Conservation (phyloP, 2,113 vertebrate genomes). For the Nothobranchius kuhntae region DNA sequence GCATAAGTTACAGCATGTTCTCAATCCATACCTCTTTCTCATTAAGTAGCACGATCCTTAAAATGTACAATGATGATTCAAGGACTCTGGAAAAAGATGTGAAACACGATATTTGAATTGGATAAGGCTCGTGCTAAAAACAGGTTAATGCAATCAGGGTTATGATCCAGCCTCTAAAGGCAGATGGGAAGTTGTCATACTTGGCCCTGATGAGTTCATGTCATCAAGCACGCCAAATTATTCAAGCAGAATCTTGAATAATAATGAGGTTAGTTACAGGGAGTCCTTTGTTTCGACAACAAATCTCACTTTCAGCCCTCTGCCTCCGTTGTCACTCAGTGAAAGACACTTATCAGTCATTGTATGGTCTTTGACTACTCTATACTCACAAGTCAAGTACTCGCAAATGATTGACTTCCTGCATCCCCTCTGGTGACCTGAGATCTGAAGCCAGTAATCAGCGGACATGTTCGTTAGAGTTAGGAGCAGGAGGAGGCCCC, state of each 20-base stretch:
- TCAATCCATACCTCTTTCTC: constrained; percentile 26
- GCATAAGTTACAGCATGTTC: constrained; percentile 66
- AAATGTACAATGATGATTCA: constrained; percentile 34
- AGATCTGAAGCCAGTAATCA: constrained; percentile 46
- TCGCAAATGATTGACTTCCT: constrained; percentile 74
- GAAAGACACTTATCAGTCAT: constrained; percentile 60
- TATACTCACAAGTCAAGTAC: constrained; percentile 43
- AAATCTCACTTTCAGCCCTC: constrained; percentile 43
- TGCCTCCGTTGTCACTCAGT: constrained; percentile 46
- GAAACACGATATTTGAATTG: constrained; percentile 3
- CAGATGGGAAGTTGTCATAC: constrained; percentile 28
- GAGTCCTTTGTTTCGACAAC: constrained; percentile 54
- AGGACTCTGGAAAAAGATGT: constrained; percentile 37
- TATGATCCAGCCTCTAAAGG: constrained; percentile 8
- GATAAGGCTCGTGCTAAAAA: background rate
- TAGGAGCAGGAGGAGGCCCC: constrained; percentile 41
- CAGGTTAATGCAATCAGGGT: background rate
- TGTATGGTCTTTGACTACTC: constrained; percentile 63
- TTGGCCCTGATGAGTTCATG: constrained; percentile 37
- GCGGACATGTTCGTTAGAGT: constrained; percentile 41
- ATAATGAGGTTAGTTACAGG: constrained; percentile 53
- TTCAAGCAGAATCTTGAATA: constrained; percentile 60
- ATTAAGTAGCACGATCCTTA: background rate
- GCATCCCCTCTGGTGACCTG: constrained; percentile 51
- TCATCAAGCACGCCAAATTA: constrained; percentile 36